Conservation (phyloP, 2,888 invertebrate genomes). For the Eulithis testata region DNA sequence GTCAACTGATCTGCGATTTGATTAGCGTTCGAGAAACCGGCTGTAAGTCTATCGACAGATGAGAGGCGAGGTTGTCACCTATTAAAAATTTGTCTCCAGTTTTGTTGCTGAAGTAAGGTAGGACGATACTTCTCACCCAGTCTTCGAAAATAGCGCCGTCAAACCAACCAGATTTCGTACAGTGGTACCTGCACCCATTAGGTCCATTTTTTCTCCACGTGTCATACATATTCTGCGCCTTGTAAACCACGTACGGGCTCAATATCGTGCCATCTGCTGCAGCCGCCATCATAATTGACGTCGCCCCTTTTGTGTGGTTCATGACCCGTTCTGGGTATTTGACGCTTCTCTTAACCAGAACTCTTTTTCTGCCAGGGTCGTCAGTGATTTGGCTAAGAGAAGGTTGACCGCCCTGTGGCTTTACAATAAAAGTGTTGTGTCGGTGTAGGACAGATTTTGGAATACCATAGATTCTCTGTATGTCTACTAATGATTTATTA, state of each 20-base stretch:
- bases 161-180: constrained; percentile 13
- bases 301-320: constrained; percentile 3
- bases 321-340: constrained; percentile 8
- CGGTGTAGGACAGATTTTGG: no score
- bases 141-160: constrained; percentile 9
- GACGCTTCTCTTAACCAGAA: neutral
- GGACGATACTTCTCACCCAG: neutral
- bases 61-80: constrained; percentile 3
- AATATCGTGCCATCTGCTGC: constrained; percentile 28
- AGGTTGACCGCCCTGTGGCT: no score
- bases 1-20: no score
- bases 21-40: no score
- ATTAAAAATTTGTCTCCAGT: constrained; percentile 13
- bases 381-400: no score
- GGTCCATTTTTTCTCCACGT: constrained; percentile 16
- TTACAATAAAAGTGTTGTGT: no score
- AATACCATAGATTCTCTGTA: no score
- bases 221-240: constrained; percentile 1
- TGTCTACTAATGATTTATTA: no score
- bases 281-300: constrained; percentile 10
- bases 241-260: constrained; percentile 41
- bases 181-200: neutral
- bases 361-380: constrained; percentile 5
- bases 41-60: constrained; percentile 2
- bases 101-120: constrained; percentile 5